Percentiles rank a stretch among this genome's conserved stretches.
These are phyloP conservation scores for Melopsittacus undulatus DNA, from an alignment of 2,797 vertebrate species.

Conservation along the genomic window DNA sequence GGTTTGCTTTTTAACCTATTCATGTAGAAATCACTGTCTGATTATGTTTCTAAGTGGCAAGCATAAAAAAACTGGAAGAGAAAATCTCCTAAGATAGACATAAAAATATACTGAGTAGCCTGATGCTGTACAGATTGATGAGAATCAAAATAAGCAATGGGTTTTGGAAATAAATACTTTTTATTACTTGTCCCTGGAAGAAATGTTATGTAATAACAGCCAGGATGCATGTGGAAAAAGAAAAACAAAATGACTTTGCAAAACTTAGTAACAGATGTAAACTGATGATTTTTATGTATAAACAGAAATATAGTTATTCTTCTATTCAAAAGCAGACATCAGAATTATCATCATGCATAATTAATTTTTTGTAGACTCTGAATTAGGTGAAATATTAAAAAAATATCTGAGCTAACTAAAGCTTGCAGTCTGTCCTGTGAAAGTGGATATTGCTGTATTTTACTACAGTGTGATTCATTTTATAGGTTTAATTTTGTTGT, in stretches of 20 bases:
- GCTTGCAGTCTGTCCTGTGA: neutral
- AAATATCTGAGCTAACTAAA: conserved; percentile 8
- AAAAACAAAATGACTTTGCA: conserved; percentile 67
- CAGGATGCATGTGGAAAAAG: conserved; percentile 56
- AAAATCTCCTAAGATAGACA: neutral
- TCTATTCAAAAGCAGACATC: neutral
- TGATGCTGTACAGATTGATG: conserved; percentile 5
- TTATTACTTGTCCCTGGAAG: conserved; percentile 43
- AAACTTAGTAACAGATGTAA: conserved; percentile 44
- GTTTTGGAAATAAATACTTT: conserved; percentile 31
- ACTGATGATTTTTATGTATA: conserved; percentile 19
- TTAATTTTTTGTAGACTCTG: conserved; percentile 4
- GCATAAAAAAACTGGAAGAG: neutral
- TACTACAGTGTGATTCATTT: conserved; percentile 62
- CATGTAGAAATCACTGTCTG: neutral
- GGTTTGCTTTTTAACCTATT: conserved; percentile 18
- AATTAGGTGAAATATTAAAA: conserved; percentile 1
- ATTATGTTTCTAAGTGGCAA: neutral
- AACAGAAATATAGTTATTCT: conserved; percentile 12
- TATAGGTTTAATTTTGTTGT: conserved; percentile 94
- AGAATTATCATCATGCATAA: neutral
- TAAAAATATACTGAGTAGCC: neutral
- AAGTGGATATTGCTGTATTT: conserved; percentile 49
- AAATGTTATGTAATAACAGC: conserved; percentile 75
- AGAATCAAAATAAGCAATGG: neutral